A percentile compares a stretch with the other conserved stretches of the same genome.
Evolutionary conservation across 2,888 invertebrate species (phyloP).

Genomic region (Dysmachus trigonus): DNA sequence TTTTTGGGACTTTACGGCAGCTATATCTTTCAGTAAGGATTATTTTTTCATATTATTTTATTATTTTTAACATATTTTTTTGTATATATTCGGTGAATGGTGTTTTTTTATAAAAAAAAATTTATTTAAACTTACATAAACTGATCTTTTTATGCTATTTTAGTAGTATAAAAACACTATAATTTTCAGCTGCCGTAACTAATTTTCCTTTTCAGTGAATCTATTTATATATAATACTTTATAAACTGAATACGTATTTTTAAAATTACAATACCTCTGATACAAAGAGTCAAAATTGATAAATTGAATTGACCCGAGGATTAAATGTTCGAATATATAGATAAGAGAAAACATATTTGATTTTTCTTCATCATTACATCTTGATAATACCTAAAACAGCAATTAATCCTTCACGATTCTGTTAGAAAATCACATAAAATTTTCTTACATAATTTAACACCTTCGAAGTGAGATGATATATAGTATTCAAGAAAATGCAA

Average conservation of each 20-base stretch:
- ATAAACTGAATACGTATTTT: neutral
- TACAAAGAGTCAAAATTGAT: no score
- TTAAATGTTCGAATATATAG: no score
- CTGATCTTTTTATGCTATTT: neutral
- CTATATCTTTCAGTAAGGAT: conserved; percentile 42
- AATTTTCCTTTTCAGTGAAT: neutral
- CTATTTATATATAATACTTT: neutral
- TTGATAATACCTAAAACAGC: neutral
- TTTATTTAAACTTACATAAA: neutral
- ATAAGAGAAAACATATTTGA: neutral
- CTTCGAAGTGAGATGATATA: neutral
- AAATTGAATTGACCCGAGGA: no score
- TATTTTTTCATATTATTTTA: neutral
- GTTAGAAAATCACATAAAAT: neutral
- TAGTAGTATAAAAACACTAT: neutral
- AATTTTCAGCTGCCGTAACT: neutral
- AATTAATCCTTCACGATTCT: neutral
- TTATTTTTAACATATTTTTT: conserved; percentile 22
- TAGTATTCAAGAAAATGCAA: neutral
- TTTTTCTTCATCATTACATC: neutral
- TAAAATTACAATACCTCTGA: no score
- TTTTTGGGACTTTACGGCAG: conserved; percentile 37
- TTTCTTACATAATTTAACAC: neutral
- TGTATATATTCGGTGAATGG: neutral
- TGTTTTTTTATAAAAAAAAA: neutral